Conservation (phyloP, 2,113 vertebrate species). For the Dryoscopus gambensis region DNA sequence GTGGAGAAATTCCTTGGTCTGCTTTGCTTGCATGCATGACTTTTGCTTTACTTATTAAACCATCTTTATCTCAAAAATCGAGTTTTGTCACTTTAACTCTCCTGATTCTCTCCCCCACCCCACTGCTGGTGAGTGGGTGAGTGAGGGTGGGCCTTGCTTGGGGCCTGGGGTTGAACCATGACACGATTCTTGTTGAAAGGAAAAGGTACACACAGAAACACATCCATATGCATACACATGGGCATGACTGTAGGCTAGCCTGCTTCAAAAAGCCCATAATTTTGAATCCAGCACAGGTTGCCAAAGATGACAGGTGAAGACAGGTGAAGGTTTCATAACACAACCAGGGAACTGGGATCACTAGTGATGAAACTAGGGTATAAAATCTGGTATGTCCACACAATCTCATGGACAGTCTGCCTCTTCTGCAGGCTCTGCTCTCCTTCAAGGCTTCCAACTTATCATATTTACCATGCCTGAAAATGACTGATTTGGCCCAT, state of each 20-base stretch:
- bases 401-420: not conserved
- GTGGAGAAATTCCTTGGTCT: not conserved
- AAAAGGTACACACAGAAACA: not conserved
- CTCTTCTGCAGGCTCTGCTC: not conserved
- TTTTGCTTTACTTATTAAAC: not conserved
- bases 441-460: not conserved
- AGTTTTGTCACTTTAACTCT: not conserved
- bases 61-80: fast-evolving
- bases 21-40: not conserved
- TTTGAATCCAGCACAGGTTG: not conserved
- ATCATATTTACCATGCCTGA: not conserved
- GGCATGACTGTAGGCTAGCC: not conserved
- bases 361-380: not conserved
- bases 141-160: not conserved
- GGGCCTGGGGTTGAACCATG: not conserved
- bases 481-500: not conserved
- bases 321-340: not conserved
- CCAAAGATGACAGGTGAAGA: not conserved
- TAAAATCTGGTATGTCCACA: not conserved
- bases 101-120: not conserved
- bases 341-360: not conserved
- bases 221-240: too few relatives aligned
- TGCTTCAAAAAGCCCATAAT: not conserved
- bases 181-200: not conserved
- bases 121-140: too few relatives aligned